Evolutionary conservation across 2,888 invertebrate species (phyloP), one percentile per base, ranked within the genome.

Genomic region (Mimumesa dahlbomi): DNA sequence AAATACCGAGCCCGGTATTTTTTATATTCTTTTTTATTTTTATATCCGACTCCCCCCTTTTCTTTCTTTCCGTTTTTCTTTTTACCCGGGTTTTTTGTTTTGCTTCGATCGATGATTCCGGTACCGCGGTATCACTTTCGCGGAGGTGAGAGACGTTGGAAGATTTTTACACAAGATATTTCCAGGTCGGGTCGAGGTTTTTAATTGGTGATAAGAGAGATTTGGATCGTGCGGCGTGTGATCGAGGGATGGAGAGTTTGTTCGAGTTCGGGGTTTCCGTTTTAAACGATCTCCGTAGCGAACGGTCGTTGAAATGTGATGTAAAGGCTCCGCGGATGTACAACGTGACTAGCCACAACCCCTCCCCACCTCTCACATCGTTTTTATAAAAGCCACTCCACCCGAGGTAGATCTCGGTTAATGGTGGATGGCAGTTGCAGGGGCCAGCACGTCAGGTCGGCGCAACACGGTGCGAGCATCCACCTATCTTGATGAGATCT

Each of bases 401-500:
- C n/a, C n/a, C n/a, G n/a, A n/a, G 46, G 58, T 43, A 65, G 72
- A 76, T 79, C 73, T 76, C 71, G 75, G 73, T 82, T 87, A 86
- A 85, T 85, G 85, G 83, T 82, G 82, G 82, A 78, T 82, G 82
- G 85, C 80, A 83, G 85, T 84, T 79, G 82, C 78, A 75, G 64
- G 79, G 65, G 70, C 75, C 74, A 63, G 69, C 50, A 75, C 73
- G 83, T 78, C 79, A 61, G 80, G 73, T 82, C 73, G 80, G 71
- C 76, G 81, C 79, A 81, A 84, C 83, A 71, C 67, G 82, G 84
- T 80, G 81, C 82, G 80, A 84, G 82, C 83, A 82, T 79, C 81
- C 67, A 65, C 68, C 83, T 89, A 89, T 89, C 89, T 88, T 87
- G 87, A 89, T 89, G 88, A 89, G 87, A 89, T 89, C 89, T 89